phyloP scores from a whole-genome alignment of 1,140 invertebrate genomes.

The Bombus confusus region DNA sequence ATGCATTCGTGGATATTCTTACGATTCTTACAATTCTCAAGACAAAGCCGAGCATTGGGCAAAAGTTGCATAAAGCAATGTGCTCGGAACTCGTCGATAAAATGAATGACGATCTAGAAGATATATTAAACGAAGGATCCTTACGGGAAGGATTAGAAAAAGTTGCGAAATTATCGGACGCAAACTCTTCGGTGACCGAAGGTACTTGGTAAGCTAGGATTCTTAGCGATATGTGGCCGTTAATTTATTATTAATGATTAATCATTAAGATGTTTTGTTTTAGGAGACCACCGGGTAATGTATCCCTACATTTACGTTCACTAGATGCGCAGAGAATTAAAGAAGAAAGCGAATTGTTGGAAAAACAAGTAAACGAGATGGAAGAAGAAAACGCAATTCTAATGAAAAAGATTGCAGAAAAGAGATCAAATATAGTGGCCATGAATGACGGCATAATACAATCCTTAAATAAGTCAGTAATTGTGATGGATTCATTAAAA shows the following conservation, averaged over 20 bases:
- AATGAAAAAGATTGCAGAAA: slow-evolving; percentile 55
- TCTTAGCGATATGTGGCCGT: neutral
- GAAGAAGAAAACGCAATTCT: slow-evolving; percentile 69
- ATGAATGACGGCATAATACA: slow-evolving; percentile 29
- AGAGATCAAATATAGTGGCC: slow-evolving; percentile 50
- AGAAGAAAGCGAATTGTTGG: slow-evolving; percentile 60
- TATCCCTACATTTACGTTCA: slow-evolving; percentile 70
- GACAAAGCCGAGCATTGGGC: slow-evolving; percentile 34
- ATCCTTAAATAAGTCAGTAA: slow-evolving; percentile 15
- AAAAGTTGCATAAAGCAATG: slow-evolving; percentile 67
- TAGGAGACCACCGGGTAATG: slow-evolving; percentile 76
- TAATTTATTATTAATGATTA: slow-evolving; percentile 7
- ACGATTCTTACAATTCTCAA: slow-evolving; percentile 66
- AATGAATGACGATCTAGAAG: slow-evolving; percentile 64
- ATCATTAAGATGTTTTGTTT: slow-evolving; percentile 41
- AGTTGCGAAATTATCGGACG: slow-evolving; percentile 56
- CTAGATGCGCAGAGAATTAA: slow-evolving; percentile 66
- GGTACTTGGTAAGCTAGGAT: slow-evolving; percentile 64
- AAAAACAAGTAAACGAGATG: slow-evolving; percentile 55
- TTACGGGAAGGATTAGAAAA: slow-evolving; percentile 61
- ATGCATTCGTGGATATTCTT: slow-evolving; percentile 65
- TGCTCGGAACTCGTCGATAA: slow-evolving; percentile 58
- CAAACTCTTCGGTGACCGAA: slow-evolving; percentile 38
- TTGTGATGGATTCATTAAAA: slow-evolving; percentile 24
- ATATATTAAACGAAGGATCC: slow-evolving; percentile 60